Evolutionary conservation across 2,113 vertebrate species (phyloP), one percentile per base, ranked within the genome.

Genomic region (Corydoras sp.): DNA sequence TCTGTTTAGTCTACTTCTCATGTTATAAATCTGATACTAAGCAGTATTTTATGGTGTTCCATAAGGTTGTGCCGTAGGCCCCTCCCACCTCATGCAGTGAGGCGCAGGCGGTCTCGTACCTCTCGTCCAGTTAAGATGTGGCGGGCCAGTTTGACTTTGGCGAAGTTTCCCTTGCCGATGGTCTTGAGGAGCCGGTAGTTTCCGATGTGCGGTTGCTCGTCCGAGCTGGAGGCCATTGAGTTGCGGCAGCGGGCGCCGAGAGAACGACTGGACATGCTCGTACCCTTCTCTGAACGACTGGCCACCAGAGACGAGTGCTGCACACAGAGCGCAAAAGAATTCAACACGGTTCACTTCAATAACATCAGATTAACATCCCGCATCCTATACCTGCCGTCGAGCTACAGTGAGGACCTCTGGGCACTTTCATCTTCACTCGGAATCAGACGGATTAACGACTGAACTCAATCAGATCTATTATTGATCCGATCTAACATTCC

Each of bases 81-180:
- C 7, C 7, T 43, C 7, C 4, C 35, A 43, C 35, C 35, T 43
- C 35, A 43, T 43, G 7, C 35, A 43, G 4, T 43, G 3, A 30
- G 3, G 11, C 14, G 7, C 7, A 29, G 11, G 14, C 11, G 4
- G 8, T 8, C 61, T 59, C 86, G 86, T 76, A 96, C 94, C 94
- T 96, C 94, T 77, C 88, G 87, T 76, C 94, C 92, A 0, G 94
- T 97, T 70, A 94, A 89, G 82, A 94, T 91, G 84, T 97, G 94
- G 76, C 94, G 90, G 6, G 92, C 94, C 85, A 97, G 85, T 84
- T 95, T 95, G 82, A 97, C 95, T 82, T 96, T 96, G 83, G 95
- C 95, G 3, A 97, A 97, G 88, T 97, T 97, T 62, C 95, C 95
- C 81, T 97, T 96, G 79, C 95, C 95, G 0, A 97, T 97, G 84